Conservation (phyloP, 1,140 invertebrate genomes). For the Temnothorax nylanderi region DNA sequence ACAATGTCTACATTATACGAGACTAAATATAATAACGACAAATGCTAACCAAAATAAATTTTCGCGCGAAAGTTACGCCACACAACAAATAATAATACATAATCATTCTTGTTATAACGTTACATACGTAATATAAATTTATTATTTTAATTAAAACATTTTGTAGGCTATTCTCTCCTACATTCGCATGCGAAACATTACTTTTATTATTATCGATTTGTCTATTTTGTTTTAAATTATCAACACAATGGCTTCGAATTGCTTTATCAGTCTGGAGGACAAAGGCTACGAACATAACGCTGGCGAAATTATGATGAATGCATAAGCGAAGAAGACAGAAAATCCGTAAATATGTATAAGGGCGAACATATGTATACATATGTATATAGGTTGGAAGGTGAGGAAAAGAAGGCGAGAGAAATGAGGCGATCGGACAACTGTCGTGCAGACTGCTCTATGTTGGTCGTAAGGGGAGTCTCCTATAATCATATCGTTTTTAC, state of each 20-base stretch:
- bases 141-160: slow-evolving; percentile 39
- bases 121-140: slow-evolving; percentile 21
- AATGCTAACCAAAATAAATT: slow-evolving; percentile 21
- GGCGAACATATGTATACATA: background rate
- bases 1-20: slow-evolving; percentile 1
- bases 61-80: background rate
- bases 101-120: background rate
- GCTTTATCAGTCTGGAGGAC: background rate
- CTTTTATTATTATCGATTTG: background rate
- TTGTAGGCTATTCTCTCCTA: background rate
- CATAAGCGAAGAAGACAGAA: background rate
- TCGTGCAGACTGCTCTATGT: slow-evolving; percentile 28
- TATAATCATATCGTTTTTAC: slow-evolving; percentile 80
- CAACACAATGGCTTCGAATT: background rate
- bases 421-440: slow-evolving; percentile 25
- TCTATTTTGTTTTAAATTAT: slow-evolving; percentile 16
- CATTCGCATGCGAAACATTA: background rate
- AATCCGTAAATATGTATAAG: background rate
- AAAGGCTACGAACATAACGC: background rate
- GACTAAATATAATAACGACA: slow-evolving; percentile 22
- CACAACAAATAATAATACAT: background rate
- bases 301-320: background rate
- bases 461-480: slow-evolving; percentile 27
- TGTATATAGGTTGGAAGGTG: background rate
- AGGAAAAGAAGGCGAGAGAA: slow-evolving; percentile 25